Evolutionary conservation across 2,113 vertebrate genomes (phyloP).

Genomic region (Phocoena phocoena): DNA sequence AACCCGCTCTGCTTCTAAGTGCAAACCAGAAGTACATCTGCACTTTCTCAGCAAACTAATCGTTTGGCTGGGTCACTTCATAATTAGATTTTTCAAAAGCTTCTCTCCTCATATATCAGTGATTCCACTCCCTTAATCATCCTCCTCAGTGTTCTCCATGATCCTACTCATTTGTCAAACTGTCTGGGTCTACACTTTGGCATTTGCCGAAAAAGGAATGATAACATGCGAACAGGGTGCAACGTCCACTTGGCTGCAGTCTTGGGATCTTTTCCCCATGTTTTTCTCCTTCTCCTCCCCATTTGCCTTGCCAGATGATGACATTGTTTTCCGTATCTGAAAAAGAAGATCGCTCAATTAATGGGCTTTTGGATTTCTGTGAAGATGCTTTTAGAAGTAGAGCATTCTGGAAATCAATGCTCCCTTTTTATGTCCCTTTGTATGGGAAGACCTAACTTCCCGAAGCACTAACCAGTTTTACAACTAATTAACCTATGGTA

Average conservation of each 20-base stretch:
- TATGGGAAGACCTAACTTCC: neutral
- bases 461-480: neutral
- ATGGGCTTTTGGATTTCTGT: neutral
- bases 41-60: slow-evolving; percentile 56
- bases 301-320: neutral
- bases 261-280: neutral
- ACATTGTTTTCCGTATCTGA: neutral
- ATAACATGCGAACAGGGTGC: neutral
- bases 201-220: neutral
- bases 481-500: neutral
- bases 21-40: slow-evolving; percentile 32
- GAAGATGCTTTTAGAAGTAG: neutral
- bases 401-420: neutral
- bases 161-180: slow-evolving; percentile 39
- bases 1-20: neutral
- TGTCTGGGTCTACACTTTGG: neutral
- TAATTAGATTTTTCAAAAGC: slow-evolving; percentile 60
- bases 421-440: neutral
- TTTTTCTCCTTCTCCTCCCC: neutral
- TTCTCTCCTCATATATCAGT: slow-evolving; percentile 61
- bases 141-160: neutral
- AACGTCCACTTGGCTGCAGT: neutral
- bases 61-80: slow-evolving; percentile 25
- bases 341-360: neutral
- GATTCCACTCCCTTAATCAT: slow-evolving; percentile 36